Percentiles rank a stretch among this genome's conserved stretches.
phyloP scores from a whole-genome alignment of 2,797 vertebrate species.

The Neoniphon sammara region DNA sequence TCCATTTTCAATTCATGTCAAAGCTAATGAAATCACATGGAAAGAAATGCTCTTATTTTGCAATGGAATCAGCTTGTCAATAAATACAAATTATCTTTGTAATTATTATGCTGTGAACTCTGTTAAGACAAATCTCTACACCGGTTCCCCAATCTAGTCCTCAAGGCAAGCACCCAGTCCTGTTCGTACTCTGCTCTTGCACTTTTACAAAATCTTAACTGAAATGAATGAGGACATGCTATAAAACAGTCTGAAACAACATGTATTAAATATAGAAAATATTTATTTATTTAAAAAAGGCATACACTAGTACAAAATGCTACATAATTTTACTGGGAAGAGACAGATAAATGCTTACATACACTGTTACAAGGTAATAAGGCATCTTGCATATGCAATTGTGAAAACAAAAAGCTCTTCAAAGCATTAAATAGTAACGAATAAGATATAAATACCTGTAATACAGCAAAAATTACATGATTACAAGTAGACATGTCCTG shows the following conservation, averaged over 20 bases:
- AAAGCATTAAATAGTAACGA: constrained; percentile 74
- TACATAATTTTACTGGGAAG: constrained; percentile 86
- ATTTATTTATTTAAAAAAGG: constrained; percentile 85
- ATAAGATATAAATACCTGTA: constrained; percentile 64
- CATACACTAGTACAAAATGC: constrained; percentile 85
- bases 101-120: constrained; percentile 26
- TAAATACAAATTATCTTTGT: constrained; percentile 76
- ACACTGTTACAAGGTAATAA: constrained; percentile 77
- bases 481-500: constrained; percentile 63
- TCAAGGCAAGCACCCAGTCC: not conserved
- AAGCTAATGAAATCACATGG: constrained; percentile 24
- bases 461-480: constrained; percentile 66
- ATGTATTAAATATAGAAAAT: constrained; percentile 84
- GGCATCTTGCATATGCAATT: constrained; percentile 83
- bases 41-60: constrained; percentile 42
- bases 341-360: constrained; percentile 75
- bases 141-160: too few species aligned
- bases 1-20: constrained; percentile 3
- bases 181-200: not conserved
- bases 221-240: not conserved
- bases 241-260: constrained; percentile 4
- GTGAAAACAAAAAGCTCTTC: constrained; percentile 66
- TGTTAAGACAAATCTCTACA: not conserved
- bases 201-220: too few species aligned
- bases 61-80: constrained; percentile 56